Base-by-base conservation (phyloP, 92 coral and sea anemone species). In the Blastomussa wellsi region DNA sequence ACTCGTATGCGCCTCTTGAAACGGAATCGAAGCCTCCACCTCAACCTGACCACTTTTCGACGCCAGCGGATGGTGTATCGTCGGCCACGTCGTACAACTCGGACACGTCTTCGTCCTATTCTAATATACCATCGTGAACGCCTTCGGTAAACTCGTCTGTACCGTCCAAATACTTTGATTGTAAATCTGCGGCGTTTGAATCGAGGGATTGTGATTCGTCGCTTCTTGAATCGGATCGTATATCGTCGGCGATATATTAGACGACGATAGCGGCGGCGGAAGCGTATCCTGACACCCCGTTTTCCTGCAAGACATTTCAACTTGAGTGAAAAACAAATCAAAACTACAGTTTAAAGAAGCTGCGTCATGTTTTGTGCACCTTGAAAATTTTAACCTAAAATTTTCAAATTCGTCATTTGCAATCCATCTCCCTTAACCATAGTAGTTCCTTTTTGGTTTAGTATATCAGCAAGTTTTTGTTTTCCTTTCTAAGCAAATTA, bases 191-290 rank as follows among this genome's bases (percentile, higher is more conserved):
- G 77, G 49, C 77, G 77, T 13, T 42, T 80, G 39, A 82, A 51
- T 49, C 69, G 72, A 10, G 26, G 77, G 52, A 82, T 36, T 32
- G 37, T 3, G 22, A n/a, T 35, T 22, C 13, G 20, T 52, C 68
- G 49, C 53, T 36, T n/a, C 22, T 53, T 82, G 70, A 51, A 82
- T 31, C 51, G 32, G 38, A 71, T 14, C 15, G 17, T 38, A 42
- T 70, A 82, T 53, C 78, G 86, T 13, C 53, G 68, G 53, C 78
- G 78, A 82, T 33, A 22, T 51, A 37, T 70, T 15, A 82, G 15
- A 11, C 29, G 51, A 36, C 78, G 86, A 57, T 70, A 82, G 51
- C 68, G 69, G n/a, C 78, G 52, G 1, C 53, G 35, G 78, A 71
- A 71, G 41, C 48, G 76, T 44, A 82, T 32, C 31, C 8, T 37